Evolutionary conservation across 1,140 invertebrate species (phyloP), one percentile per base, ranked within the genome.

Genomic region (Cherax destructor): DNA sequence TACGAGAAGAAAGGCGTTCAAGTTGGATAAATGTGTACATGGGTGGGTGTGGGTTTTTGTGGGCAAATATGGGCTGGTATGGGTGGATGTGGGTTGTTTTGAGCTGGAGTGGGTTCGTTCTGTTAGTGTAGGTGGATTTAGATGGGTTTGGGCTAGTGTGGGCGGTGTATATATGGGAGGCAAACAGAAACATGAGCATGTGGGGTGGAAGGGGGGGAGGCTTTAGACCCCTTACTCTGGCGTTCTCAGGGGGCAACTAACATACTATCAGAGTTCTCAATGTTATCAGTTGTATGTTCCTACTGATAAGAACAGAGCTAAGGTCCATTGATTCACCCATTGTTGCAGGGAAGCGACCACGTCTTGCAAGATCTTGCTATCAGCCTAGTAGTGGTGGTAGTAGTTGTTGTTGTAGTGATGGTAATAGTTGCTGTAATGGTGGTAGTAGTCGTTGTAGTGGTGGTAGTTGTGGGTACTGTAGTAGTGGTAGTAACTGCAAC

Each of bases 241-340:
- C 30, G 30, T 41, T 41, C 30, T 56, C 52, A 56, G 9, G 9
- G 13, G 9, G 30, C 11, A 52, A 47, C 72, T 87, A 61, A 61
- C 30, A 47, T 41, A 30, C 56, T 78, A 72, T 47, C n/a, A 56
- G 21, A 52, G 30, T 47, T 30, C 69, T 83, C 81, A 83, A 83
- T 83, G 81, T 83, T 83, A 83, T 83, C 81, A 83, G 81, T 41
- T 16, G 10, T 56, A 56, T 65, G 59, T 49, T 47, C 81, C 11
- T 18, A 4, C 21, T 83, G 81, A 83, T 83, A 83, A 83, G 81
- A 41, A 18, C 21, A 83, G 24, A 83, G 59, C 81, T 47, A 83
- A n/a, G 61, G 61, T 30, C 21, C 69, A 74, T 74, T 74, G 69
- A 69, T 83, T 56, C 52, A 56, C 59, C 24, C 59, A 69, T 83